Conservation (phyloP, 2,113 vertebrate genomes). For the Micronycteris hirsuta region DNA sequence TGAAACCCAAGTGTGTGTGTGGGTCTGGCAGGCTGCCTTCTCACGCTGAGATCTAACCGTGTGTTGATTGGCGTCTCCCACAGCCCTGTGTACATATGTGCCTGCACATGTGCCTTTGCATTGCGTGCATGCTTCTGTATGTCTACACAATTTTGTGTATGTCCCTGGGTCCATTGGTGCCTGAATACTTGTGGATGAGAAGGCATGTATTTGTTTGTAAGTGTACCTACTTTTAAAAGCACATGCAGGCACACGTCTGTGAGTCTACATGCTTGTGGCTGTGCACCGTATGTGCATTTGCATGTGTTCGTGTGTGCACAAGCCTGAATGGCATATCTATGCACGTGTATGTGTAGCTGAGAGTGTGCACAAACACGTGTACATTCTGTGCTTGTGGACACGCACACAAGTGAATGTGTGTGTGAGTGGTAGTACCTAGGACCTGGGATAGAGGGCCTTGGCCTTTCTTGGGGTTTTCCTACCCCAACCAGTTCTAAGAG, state of each 20-base stretch:
- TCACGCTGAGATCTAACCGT: neutral
- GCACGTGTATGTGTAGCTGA: neutral
- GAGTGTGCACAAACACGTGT: neutral
- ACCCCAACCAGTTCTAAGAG: neutral
- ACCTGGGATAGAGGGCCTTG: neutral
- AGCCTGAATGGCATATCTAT: neutral
- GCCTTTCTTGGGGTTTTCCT: neutral
- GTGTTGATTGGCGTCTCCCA: neutral
- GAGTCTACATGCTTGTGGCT: neutral
- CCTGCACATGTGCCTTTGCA: neutral
- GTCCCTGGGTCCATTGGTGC: neutral
- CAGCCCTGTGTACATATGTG: neutral
- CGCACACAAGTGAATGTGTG: neutral
- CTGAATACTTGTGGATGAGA: neutral
- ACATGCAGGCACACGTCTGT: neutral
- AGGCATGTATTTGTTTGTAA: neutral
- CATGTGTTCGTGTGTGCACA: neutral
- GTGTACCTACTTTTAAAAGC: neutral
- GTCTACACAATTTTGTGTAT: neutral
- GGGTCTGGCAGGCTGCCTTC: neutral
- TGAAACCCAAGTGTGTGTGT: neutral
- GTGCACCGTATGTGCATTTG: neutral
- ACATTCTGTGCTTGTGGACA: neutral
- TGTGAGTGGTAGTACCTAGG: neutral
- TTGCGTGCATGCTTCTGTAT: neutral